A percentile compares a stretch with the other conserved stretches of the same genome.
phyloP scores from a whole-genome alignment of 1,140 invertebrate species.

The Papilio polyxenes region DNA sequence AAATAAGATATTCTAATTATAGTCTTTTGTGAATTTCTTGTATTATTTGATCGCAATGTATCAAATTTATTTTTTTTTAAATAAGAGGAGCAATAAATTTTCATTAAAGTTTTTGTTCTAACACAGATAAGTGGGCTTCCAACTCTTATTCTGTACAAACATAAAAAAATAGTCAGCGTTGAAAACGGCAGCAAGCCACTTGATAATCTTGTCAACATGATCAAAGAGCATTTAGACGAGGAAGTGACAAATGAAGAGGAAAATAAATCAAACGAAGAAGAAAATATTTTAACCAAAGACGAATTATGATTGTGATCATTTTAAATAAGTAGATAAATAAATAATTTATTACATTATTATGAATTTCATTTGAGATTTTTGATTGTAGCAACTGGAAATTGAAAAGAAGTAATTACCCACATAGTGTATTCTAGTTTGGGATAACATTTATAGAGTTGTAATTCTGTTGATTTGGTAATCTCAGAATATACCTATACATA shows the following conservation, averaged over 20 bases:
- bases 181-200: conserved; percentile 65
- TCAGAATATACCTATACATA: too few relatives aligned
- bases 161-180: conserved; percentile 68
- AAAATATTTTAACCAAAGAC: conserved; percentile 60
- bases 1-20: too few relatives aligned
- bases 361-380: not conserved
- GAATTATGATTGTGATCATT: conserved; percentile 65
- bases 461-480: too few relatives aligned
- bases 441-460: too few relatives aligned
- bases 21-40: too few relatives aligned
- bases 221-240: conserved; percentile 62
- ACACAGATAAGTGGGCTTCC: conserved; percentile 70
- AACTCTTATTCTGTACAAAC: conserved; percentile 69
- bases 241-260: conserved; percentile 23
- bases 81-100: too few relatives aligned
- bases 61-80: too few relatives aligned
- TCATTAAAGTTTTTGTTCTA: conserved; percentile 24
- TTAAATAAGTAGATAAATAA: conserved; percentile 52
- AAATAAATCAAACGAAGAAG: conserved; percentile 34
- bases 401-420: not conserved
- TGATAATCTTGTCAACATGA: conserved; percentile 64
- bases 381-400: not conserved
- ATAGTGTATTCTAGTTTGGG: too few relatives aligned
- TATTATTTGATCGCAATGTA: too few relatives aligned
- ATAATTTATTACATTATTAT: conserved; percentile 41